Evolutionary conservation across 2,113 vertebrate species (phyloP).

Genomic region (Calyptomena viridis): DNA sequence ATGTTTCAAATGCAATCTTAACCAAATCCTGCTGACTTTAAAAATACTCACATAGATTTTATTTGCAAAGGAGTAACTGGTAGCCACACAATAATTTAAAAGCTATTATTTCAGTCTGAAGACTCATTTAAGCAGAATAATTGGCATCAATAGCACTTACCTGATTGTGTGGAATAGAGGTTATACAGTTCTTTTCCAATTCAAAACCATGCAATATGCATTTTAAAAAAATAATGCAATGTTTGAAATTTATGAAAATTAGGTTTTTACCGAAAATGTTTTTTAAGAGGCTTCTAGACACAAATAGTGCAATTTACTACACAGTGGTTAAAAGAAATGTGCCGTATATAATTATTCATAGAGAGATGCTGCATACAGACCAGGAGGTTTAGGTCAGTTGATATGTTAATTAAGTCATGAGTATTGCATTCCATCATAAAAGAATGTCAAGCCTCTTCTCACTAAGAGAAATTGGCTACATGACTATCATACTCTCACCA

Average conservation of each 20-base stretch:
- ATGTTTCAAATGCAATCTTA: not conserved
- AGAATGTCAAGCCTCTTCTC: slow-evolving; percentile 29
- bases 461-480: not conserved
- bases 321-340: slow-evolving; percentile 1
- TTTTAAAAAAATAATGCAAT: slow-evolving; percentile 56
- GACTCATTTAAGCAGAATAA: slow-evolving; percentile 52
- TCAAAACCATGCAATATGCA: slow-evolving; percentile 46
- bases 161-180: slow-evolving; percentile 46
- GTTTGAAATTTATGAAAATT: slow-evolving; percentile 50
- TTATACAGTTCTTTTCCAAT: slow-evolving; percentile 37
- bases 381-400: not conserved
- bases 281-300: slow-evolving; percentile 35
- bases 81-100: slow-evolving; percentile 9
- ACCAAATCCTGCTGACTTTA: not conserved
- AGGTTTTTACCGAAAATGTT: slow-evolving; percentile 6
- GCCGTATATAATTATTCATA: not conserved
- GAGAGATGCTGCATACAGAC: not conserved
- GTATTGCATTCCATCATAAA: not conserved
- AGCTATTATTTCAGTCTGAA: slow-evolving; percentile 18
- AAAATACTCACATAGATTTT: not conserved
- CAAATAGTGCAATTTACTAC: not conserved
- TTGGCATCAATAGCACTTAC: slow-evolving; percentile 70
- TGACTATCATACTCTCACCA: not conserved
- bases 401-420: not conserved
- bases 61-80: not conserved